Percentiles rank a stretch among this genome's conserved stretches.
Evolutionary conservation across 2,797 vertebrate genomes (phyloP).

Genomic region (Pitangus sulphuratus): DNA sequence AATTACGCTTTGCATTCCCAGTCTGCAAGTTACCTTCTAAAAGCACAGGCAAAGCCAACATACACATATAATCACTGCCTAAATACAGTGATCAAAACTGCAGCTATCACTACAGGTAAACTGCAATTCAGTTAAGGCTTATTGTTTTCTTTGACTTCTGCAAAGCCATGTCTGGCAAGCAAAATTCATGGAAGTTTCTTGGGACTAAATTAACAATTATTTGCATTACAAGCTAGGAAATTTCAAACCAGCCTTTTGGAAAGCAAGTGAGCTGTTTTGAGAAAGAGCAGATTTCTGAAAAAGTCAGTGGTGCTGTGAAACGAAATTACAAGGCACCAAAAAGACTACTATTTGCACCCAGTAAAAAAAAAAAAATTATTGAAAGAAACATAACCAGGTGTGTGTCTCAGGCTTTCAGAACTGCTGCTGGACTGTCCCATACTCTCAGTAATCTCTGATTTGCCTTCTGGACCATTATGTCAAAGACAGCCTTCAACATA

Average conservation of each 20-base stretch:
- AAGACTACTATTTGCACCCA: background rate
- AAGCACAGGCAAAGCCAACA: background rate
- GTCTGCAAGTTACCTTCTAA: background rate
- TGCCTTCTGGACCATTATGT: background rate
- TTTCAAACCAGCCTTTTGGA: background rate
- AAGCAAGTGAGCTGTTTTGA: background rate
- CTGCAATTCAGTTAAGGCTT: background rate
- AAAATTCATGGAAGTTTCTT: background rate
- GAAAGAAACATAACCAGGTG: background rate
- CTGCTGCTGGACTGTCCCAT: background rate
- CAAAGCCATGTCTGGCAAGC: background rate
- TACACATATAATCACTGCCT: background rate
- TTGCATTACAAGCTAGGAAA: background rate
- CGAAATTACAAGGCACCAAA: background rate
- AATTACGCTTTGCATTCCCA: background rate
- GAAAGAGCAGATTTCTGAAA: background rate
- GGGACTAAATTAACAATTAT: background rate
- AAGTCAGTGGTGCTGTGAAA: background rate
- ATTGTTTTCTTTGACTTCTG: background rate
- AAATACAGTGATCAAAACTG: background rate
- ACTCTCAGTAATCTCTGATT: background rate
- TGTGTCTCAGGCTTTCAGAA: background rate
- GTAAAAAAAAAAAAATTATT: background rate
- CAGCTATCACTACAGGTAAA: background rate
- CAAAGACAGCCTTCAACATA: background rate